Evolutionary conservation across 1,140 invertebrate species (phyloP).

Genomic region (Zaprionus capensis): DNA sequence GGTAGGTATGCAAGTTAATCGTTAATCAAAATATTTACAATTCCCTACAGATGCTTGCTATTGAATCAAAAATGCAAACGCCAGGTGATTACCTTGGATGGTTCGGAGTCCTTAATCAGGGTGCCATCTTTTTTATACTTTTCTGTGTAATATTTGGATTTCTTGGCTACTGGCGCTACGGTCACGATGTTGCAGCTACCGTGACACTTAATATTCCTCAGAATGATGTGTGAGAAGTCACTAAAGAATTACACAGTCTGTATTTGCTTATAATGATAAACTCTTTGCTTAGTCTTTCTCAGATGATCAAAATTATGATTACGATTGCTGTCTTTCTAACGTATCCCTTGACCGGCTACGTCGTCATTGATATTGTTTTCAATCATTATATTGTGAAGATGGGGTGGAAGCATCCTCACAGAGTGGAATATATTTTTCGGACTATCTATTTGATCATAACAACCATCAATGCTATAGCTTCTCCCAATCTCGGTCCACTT

Average conservation of each 20-base stretch:
- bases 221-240: constrained; percentile 39
- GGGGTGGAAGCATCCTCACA: constrained; percentile 8
- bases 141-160: constrained; percentile 42
- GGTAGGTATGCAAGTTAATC: constrained; percentile 21
- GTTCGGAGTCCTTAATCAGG: constrained; percentile 22
- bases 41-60: constrained; percentile 39
- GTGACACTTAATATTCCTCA: constrained; percentile 53
- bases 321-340: constrained; percentile 39
- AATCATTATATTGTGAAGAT: constrained; percentile 26
- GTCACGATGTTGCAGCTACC: constrained; percentile 23
- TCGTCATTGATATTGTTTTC: constrained; percentile 50
- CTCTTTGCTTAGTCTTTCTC: constrained; percentile 23
- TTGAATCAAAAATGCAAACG: constrained; percentile 47
- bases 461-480: constrained; percentile 42
- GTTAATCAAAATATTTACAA: not conserved
- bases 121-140: not conserved
- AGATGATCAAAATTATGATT: constrained; percentile 30
- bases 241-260: not conserved
- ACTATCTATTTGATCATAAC: not conserved
- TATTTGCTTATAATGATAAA: not conserved
- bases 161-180: constrained; percentile 59
- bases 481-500: constrained; percentile 55
- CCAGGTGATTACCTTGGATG: constrained; percentile 34
- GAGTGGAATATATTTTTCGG: constrained; percentile 32
- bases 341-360: constrained; percentile 55